Base-by-base conservation (phyloP, 2,113 vertebrate species). In the Monarcha castaneiventris region DNA sequence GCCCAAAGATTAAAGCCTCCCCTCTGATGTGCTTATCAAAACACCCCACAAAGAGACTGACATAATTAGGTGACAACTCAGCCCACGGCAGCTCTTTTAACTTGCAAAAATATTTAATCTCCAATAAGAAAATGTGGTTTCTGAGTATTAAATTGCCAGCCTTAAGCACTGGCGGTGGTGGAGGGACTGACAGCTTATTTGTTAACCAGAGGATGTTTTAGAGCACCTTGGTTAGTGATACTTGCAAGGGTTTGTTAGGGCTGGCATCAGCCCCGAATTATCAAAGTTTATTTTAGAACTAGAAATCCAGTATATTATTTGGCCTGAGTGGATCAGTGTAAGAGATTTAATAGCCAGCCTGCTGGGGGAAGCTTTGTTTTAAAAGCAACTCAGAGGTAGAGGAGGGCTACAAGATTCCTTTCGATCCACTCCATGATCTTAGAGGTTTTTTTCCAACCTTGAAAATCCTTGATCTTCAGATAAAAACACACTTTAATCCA, bases 11-110 rank as follows among this genome's bases (percentile, higher is more conserved):
- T 7, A 89, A 90, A 96, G 85, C 14, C 8, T n/a, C 69, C 43
- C 68, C 85, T 96, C 85, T 89, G 80, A 44, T 72, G 79, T 64
- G 86, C 90, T 93, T 90, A 90, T 94, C 96, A 92, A 95, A 96
- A 95, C 25, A 90, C 22, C 84, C 96, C 96, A 90, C 96, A 92
- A 93, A 89, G 94, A 93, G 93, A 73, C 86, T 96, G 96, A 96
- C 96, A 97, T 5, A 97, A 96, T 90, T 94, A 92, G 96, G 96
- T 92, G 96, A 96, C 96, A 94, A 73, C 90, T 87, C 94, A 97
- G 94, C 96, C 96, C 93, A 96, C 92, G 51, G 96, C 96, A 84
- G 76, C 85, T 86, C 93, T 90, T 96, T 95, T 76, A 92, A 95
- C 93, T 92, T 79, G 93, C 96, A 93, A 92, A 95, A 96, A 96